Base-by-base conservation (phyloP, 2,113 vertebrate species). In the Mesocricetus auratus region DNA sequence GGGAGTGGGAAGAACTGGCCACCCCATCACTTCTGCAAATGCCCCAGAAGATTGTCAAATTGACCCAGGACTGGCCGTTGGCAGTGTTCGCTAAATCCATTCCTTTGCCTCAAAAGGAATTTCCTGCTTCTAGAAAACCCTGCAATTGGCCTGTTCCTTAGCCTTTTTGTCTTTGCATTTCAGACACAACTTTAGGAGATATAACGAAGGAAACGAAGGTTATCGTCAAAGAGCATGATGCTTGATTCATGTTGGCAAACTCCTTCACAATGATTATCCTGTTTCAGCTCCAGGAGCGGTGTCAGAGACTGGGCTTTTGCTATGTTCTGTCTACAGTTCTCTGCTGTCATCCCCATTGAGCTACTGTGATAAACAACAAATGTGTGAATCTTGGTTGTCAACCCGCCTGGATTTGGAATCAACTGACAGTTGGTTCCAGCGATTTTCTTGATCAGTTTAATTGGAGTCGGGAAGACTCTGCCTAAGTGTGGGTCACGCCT, bases 331-430 rank as follows among this genome's bases (percentile, higher is more conserved):
- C 12, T 47, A 68, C 1, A 94, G 66, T 11, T 81, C 29, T 39
- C 36, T 60, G 39, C 69, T 87, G 9, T 60, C 45, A 39, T 62
- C 87, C n/a, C 47, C 6, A 29, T 45, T 60, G 26, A 87, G 91
- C 68, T 95, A 68, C 86, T 71, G 58, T 62, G 29, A 73, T 78
- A 74, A 91, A 24, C 33, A 95, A 88, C 33, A 93, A 88, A 83
- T 82, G 64, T 87, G 85, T 9, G 21, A 86, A 47, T 36, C 17
- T 47, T 47, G 62, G 42, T 68, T 86, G 62, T 47, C 83, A 66
- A 22, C 29, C 11, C 42, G 26, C 58, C 29, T 85, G 39, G 62
- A 36, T 86, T 45, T 47, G 42, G 62, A 66, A 33, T 47, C 42
- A 66, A 22, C 62, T 86, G 39, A 85, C 82, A 47, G 31, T 50